Conservation (phyloP, 2,113 vertebrate species). For the Coptodon bakossiorum region DNA sequence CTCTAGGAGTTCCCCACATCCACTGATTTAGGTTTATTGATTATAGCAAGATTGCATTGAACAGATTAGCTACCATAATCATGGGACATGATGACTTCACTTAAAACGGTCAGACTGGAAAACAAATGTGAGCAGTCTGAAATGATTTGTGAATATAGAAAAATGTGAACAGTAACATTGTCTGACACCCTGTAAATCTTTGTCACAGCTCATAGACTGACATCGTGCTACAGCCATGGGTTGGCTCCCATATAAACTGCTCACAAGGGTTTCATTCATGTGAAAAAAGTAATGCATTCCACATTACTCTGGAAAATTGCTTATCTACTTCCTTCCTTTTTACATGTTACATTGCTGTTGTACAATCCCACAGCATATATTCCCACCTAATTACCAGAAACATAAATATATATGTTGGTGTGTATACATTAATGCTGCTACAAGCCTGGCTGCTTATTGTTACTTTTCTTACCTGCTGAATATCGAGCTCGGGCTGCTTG, state of each 20-base stretch:
- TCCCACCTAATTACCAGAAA: not conserved
- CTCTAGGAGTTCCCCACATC: not conserved
- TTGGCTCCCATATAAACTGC: not conserved
- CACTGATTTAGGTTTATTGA: not conserved
- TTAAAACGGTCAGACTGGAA: not conserved
- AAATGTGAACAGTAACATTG: not conserved
- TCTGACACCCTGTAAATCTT: not conserved
- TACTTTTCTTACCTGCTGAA: not conserved
- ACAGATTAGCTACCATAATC: not conserved
- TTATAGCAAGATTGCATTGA: not conserved
- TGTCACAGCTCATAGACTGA: not conserved
- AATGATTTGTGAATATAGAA: not conserved
- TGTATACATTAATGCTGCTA: not conserved
- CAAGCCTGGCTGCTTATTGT: not conserved
- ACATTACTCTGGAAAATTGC: not conserved
- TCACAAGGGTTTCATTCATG: not conserved
- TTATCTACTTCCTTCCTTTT: not conserved
- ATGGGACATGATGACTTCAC: not conserved
- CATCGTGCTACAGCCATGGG: not conserved
- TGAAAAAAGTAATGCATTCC: not conserved
- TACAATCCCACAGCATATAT: too few species aligned
- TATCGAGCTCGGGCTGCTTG: not conserved
- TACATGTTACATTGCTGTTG: not conserved
- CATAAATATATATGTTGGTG: not conserved
- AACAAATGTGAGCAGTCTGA: not conserved